Conservation (phyloP, 2,797 vertebrate species). For the Squalus acanthias region DNA sequence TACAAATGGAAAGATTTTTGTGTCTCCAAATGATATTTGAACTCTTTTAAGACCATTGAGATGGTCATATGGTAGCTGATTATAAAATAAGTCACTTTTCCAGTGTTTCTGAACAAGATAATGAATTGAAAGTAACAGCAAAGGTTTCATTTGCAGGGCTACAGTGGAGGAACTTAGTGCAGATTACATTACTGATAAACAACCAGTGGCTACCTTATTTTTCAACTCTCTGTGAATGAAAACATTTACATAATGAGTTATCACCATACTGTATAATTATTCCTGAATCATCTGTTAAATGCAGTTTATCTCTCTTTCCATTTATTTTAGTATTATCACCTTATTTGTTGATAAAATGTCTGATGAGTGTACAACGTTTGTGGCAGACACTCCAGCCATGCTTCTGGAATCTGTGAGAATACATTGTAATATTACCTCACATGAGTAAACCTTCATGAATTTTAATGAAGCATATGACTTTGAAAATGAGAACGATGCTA, state of each 20-base stretch:
- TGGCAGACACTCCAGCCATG: neutral
- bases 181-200: neutral
- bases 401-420: neutral
- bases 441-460: conserved; percentile 3
- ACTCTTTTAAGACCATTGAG: neutral
- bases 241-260: neutral
- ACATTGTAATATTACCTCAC: neutral
- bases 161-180: neutral
- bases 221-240: neutral
- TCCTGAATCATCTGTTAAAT: neutral
- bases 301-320: neutral
- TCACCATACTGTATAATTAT: neutral
- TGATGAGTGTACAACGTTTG: neutral
- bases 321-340: neutral
- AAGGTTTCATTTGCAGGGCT: neutral
- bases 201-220: neutral
- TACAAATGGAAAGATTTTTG: neutral
- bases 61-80: neutral
- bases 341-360: neutral
- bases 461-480: conserved; percentile 20
- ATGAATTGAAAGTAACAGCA: neutral
- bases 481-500: neutral
- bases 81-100: neutral
- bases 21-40: neutral
- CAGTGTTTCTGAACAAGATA: neutral